Percentiles rank a stretch among this genome's conserved stretches.
Evolutionary conservation across 2,797 vertebrate species (phyloP).

Genomic region (Prunella strophiata): DNA sequence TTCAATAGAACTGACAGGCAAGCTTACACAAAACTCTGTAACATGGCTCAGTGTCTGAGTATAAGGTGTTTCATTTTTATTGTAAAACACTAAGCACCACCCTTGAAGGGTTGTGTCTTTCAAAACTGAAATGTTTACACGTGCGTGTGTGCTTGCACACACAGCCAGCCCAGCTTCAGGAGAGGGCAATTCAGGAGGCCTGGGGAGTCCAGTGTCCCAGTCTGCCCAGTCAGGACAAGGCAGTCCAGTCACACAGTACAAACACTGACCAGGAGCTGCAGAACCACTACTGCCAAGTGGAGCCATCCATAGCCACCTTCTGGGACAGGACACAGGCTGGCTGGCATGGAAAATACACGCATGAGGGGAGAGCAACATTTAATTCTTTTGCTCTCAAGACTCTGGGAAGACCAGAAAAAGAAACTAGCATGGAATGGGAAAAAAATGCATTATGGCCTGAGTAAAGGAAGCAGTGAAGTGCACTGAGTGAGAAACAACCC

Average conservation of each 20-base stretch:
- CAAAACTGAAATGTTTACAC: not conserved
- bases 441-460: not conserved
- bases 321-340: not conserved
- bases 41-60: not conserved
- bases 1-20: not conserved
- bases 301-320: not conserved
- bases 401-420: not conserved
- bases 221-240: not conserved
- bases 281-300: not conserved
- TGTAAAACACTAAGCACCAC: not conserved
- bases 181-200: not conserved
- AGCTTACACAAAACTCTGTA: not conserved
- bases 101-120: not conserved
- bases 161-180: fast-evolving
- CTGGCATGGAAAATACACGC: fast-evolving
- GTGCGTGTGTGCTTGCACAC: no score
- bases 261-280: not conserved
- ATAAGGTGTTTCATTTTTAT: not conserved
- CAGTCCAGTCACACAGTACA: not conserved
- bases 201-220: fast-evolving
- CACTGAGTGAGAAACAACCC: not conserved
- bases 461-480: not conserved
- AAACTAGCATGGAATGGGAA: not conserved
- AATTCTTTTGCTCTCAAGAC: not conserved
- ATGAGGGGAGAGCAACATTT: not conserved